phyloP scores from a whole-genome alignment of 2,797 vertebrate genomes.

The Aulostomus chinensis region DNA sequence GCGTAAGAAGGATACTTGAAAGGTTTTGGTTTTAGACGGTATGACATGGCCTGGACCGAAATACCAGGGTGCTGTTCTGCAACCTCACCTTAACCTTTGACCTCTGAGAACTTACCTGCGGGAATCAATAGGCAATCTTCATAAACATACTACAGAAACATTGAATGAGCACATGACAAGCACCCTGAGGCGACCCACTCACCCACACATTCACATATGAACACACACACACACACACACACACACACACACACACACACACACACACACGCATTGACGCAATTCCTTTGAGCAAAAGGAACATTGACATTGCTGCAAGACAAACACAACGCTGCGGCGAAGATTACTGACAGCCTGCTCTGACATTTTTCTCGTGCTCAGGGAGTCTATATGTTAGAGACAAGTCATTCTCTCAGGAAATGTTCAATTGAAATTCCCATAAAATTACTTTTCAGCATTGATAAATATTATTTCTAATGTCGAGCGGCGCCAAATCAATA shows the following conservation, averaged over 20 bases:
- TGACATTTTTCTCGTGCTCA: slow-evolving; percentile 43
- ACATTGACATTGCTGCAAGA: slow-evolving; percentile 51
- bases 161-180: not conserved
- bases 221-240: not conserved
- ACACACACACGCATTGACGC: slow-evolving; percentile 4
- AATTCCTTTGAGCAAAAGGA: slow-evolving; percentile 15
- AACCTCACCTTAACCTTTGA: slow-evolving; percentile 26
- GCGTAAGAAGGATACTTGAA: slow-evolving; percentile 3
- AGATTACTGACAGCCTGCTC: slow-evolving; percentile 51
- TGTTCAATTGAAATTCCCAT: slow-evolving; percentile 29
- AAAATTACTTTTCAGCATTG: slow-evolving; percentile 18
- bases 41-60: slow-evolving; percentile 4
- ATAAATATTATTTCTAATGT: slow-evolving; percentile 26
- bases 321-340: slow-evolving; percentile 23
- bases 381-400: not conserved
- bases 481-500: slow-evolving; percentile 18
- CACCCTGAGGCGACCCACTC: not conserved
- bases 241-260: not conserved
- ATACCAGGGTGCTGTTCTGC: not conserved
- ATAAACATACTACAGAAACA: slow-evolving; percentile 10
- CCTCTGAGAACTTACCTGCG: slow-evolving; percentile 6
- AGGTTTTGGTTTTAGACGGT: slow-evolving; percentile 1
- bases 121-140: slow-evolving; percentile 16
- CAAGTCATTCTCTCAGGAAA: slow-evolving; percentile 18
- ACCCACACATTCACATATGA: not conserved